Evolutionary conservation across 2,113 vertebrate genomes (phyloP).

Genomic region (Pseudolaguvia tuberculata): DNA sequence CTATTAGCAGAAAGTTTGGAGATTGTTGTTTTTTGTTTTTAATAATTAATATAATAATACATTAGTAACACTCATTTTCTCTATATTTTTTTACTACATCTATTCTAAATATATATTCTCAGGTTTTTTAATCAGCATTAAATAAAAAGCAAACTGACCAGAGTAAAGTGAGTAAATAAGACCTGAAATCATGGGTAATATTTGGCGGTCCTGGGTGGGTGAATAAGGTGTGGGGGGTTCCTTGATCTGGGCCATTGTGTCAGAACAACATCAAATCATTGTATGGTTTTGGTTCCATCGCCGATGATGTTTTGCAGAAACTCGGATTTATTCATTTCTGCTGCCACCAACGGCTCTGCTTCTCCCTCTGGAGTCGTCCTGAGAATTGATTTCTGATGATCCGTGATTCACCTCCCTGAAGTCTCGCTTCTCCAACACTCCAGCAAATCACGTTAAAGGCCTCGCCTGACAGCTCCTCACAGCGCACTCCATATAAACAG

Average conservation of each 20-base stretch:
- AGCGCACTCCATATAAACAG: slow-evolving; percentile 63
- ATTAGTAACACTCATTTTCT: too few relatives aligned
- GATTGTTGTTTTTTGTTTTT: too few relatives aligned
- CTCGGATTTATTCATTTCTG: slow-evolving; percentile 66
- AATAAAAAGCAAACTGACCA: too few relatives aligned
- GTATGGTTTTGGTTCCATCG: slow-evolving; percentile 53
- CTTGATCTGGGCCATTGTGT: slow-evolving; percentile 56
- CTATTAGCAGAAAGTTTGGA: neutral
- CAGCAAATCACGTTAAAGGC: slow-evolving; percentile 71
- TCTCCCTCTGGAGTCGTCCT: slow-evolving; percentile 61
- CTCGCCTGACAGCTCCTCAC: slow-evolving; percentile 65
- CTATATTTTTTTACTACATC: too few relatives aligned
- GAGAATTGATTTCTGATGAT: slow-evolving; percentile 74
- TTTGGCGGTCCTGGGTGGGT: slow-evolving; percentile 56
- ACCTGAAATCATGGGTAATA: neutral
- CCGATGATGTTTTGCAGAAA: slow-evolving; percentile 65
- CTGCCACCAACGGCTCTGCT: slow-evolving; percentile 60
- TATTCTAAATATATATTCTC: too few relatives aligned
- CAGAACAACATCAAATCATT: slow-evolving; percentile 60
- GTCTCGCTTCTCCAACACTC: slow-evolving; percentile 59
- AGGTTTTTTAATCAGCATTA: too few relatives aligned
- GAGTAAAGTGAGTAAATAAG: too few relatives aligned
- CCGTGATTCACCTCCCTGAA: slow-evolving; percentile 62
- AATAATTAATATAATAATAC: too few relatives aligned
- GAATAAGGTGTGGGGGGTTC: too few relatives aligned